These are phyloP conservation scores for Pammene fasciana DNA, from an alignment of 2,888 invertebrate species.

Conservation along the genomic window DNA sequence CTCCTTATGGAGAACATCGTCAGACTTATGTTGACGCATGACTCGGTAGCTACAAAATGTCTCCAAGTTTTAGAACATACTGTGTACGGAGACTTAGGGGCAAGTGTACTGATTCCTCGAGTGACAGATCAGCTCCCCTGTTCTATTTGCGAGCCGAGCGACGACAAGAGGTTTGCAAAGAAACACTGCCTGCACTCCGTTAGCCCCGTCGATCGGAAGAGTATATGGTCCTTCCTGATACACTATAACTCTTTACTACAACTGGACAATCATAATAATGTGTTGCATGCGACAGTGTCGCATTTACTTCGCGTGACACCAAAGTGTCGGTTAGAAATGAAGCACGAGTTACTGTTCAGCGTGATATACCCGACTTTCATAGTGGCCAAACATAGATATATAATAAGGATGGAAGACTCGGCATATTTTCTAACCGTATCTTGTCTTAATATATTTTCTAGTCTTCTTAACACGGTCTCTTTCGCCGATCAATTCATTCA, in stretches of 20 bases:
- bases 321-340: conserved; percentile 79
- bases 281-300: conserved; percentile 82
- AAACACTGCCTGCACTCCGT: conserved; percentile 65
- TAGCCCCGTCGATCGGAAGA: conserved; percentile 64
- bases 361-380: conserved; percentile 85
- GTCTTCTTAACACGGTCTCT: conserved; percentile 78
- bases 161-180: conserved; percentile 57
- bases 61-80: conserved; percentile 83
- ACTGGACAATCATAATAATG: conserved; percentile 76
- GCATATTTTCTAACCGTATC: conserved; percentile 84
- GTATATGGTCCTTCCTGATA: conserved; percentile 83
- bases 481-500: conserved; percentile 85
- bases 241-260: conserved; percentile 83
- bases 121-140: conserved; percentile 74
- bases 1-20: conserved; percentile 77
- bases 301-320: conserved; percentile 84
- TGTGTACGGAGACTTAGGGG: conserved; percentile 84
- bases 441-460: conserved; percentile 84
- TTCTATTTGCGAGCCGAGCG: conserved; percentile 69
- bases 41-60: conserved; percentile 66
- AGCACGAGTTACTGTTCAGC: conserved; percentile 82
- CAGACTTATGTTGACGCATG: conserved; percentile 73
- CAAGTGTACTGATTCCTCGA: conserved; percentile 63
- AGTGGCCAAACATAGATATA: conserved; percentile 78
- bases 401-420: conserved; percentile 72